Evolutionary conservation across 2,888 invertebrate genomes (phyloP).

Genomic region (Chironomus riparius): DNA sequence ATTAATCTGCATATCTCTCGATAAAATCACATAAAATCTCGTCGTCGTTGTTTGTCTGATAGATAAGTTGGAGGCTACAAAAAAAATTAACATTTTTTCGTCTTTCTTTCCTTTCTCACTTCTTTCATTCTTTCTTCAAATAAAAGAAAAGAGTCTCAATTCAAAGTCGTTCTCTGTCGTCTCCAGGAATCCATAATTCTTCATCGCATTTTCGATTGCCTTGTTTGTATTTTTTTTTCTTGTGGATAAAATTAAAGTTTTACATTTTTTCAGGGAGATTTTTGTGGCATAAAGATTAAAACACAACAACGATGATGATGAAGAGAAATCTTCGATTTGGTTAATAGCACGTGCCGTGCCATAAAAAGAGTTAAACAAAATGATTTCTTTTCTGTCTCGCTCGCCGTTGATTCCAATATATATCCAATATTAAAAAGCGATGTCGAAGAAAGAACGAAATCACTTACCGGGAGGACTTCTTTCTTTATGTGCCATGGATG

Average conservation of each 20-base stretch:
- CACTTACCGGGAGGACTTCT: constrained; percentile 1
- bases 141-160: too few relatives aligned
- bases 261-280: neutral
- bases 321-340: constrained; percentile 1
- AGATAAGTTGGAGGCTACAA: neutral
- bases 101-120: neutral
- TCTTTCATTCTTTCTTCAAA: neutral
- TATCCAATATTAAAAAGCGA: neutral
- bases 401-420: neutral
- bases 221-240: neutral
- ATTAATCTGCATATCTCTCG: constrained; percentile 28
- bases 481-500: neutral
- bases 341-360: constrained; percentile 26
- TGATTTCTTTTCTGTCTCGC: neutral
- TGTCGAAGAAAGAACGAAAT: neutral
- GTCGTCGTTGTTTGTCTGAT: neutral
- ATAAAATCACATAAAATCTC: constrained; percentile 27
- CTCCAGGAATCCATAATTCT: constrained; percentile 17
- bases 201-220: neutral
- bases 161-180: neutral
- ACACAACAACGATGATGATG: neutral
- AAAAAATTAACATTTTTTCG: constrained; percentile 21
- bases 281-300: neutral
- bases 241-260: neutral
- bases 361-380: constrained; percentile 26